These are phyloP conservation scores for Cryptocheilus praepositus DNA, from an alignment of 2,888 invertebrate genomes.

Conservation along the genomic window DNA sequence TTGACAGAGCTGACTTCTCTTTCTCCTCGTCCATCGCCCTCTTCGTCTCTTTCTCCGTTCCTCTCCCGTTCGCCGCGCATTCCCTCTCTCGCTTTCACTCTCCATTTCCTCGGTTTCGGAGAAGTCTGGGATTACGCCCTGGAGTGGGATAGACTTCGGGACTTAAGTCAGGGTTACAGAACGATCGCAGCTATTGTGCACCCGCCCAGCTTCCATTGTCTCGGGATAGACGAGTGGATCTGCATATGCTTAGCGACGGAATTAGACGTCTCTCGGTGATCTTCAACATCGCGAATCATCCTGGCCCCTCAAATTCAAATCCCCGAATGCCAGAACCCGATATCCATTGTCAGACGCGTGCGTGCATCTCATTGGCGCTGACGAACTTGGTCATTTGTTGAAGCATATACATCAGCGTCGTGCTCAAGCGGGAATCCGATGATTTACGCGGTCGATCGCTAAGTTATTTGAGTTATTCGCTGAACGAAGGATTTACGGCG, in stretches of 20 bases:
- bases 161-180: slow-evolving; percentile 75
- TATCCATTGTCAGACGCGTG: slow-evolving; percentile 46
- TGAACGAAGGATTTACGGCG: too few species aligned
- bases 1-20: slow-evolving; percentile 42
- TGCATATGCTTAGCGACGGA: slow-evolving; percentile 74
- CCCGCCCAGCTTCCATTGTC: slow-evolving; percentile 70
- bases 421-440: too few species aligned
- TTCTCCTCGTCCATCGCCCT: slow-evolving; percentile 8
- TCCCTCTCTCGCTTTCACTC: slow-evolving; percentile 23
- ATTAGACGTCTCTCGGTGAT: slow-evolving; percentile 65
- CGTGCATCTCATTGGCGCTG: too few species aligned
- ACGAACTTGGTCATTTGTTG: too few species aligned
- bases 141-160: slow-evolving; percentile 72
- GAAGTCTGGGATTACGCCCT: slow-evolving; percentile 72
- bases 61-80: slow-evolving; percentile 29
- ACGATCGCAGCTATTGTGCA: slow-evolving; percentile 74
- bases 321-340: slow-evolving; percentile 45
- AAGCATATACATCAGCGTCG: too few species aligned
- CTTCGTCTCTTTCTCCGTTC: slow-evolving; percentile 41
- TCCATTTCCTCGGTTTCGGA: slow-evolving; percentile 63
- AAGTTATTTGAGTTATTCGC: too few species aligned
- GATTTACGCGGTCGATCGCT: background rate
- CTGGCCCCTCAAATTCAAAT: slow-evolving; percentile 50
- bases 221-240: slow-evolving; percentile 74
- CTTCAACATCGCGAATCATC: slow-evolving; percentile 60